Percentiles rank a stretch among this genome's conserved stretches.
Evolutionary conservation across 2,113 vertebrate genomes (phyloP).

Genomic region (Dicentrarchus labrax): DNA sequence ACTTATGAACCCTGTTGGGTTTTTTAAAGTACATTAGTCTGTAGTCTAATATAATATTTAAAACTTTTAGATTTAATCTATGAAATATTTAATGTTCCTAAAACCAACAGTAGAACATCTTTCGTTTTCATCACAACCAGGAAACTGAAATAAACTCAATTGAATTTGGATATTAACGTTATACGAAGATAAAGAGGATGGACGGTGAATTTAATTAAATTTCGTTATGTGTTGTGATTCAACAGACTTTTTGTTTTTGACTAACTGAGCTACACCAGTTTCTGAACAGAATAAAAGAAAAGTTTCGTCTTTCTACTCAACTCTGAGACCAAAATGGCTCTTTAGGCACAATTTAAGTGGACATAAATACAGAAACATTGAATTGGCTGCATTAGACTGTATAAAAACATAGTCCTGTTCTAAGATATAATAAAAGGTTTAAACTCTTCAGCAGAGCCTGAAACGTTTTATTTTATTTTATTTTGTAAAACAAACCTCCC

Average conservation of each 20-base stretch:
- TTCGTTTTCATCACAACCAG: not conserved
- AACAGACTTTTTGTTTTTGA: not conserved
- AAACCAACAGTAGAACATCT: not conserved
- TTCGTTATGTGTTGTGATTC: not conserved
- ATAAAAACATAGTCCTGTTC: not conserved
- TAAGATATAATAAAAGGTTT: not conserved
- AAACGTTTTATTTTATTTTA: not conserved
- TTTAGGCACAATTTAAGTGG: not conserved
- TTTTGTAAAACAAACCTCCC: not conserved
- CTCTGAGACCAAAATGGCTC: not conserved
- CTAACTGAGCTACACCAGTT: not conserved
- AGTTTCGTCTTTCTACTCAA: not conserved
- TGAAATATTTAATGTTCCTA: no score
- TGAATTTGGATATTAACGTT: not conserved
- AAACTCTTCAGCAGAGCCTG: not conserved
- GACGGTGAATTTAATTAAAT: not conserved
- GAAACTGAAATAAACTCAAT: not conserved
- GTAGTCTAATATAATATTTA: not conserved
- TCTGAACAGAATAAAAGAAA: not conserved
- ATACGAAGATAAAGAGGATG: not conserved
- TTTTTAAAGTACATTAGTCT: not conserved
- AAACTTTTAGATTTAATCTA: not conserved
- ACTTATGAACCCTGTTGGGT: not conserved
- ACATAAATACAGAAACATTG: not conserved
- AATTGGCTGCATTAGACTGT: not conserved